Conservation (phyloP, 2,797 vertebrate species). For the Notolepis coatsorum region DNA sequence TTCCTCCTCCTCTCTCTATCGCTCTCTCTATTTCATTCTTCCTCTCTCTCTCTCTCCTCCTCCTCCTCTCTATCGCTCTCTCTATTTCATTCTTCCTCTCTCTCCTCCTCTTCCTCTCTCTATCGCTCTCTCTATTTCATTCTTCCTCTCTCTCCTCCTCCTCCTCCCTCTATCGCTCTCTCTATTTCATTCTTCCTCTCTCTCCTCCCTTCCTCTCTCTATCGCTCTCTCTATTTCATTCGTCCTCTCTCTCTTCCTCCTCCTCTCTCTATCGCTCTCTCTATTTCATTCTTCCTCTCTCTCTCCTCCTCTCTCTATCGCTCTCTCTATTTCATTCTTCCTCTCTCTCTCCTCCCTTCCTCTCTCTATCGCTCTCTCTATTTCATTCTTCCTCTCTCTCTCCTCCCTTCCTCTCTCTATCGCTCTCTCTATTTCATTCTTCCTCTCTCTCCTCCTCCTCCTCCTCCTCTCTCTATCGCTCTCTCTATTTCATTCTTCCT, state of each 20-base stretch:
- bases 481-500: not conserved
- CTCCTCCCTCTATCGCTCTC: not conserved
- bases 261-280: not conserved
- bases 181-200: too few relatives aligned
- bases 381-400: too few relatives aligned
- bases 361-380: not conserved
- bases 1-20: constrained; percentile 56
- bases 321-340: constrained; percentile 55
- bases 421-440: too few relatives aligned
- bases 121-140: too few relatives aligned
- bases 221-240: constrained; percentile 63
- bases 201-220: too few relatives aligned
- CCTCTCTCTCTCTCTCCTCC: too few relatives aligned
- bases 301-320: too few relatives aligned
- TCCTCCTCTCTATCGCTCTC: not conserved
- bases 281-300: too few relatives aligned
- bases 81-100: not conserved
- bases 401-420: constrained; percentile 65
- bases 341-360: not conserved
- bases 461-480: not conserved
- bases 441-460: constrained; percentile 27
- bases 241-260: constrained; percentile 15
- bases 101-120: constrained; percentile 53
- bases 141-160: constrained; percentile 24
- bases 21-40: too few relatives aligned